Base-by-base conservation (phyloP, 2,888 invertebrate genomes). In the Drosophila pegasa region DNA sequence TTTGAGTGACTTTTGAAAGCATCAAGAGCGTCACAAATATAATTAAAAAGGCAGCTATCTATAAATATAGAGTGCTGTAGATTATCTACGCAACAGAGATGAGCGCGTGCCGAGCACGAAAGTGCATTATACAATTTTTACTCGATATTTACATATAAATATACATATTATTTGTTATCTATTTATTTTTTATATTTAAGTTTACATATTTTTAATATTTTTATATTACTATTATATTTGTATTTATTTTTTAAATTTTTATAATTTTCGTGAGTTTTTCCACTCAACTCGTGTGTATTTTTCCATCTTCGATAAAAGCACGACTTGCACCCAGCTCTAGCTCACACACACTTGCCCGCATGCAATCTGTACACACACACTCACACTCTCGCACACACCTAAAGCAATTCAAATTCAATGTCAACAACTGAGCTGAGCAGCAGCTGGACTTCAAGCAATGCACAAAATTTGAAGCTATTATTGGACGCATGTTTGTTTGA, bases 1-100 rank as follows among this genome's bases (percentile, higher is more conserved):
- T 84, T 83, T 78, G 79, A 76, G 68, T 64, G 67, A 47, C 71
- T 68, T 71, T 67, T 59, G 38, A 76, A 72, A 73, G 54, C 72
- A 68, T 68, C 72, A 75, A 63, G 57, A 72, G 68, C 76, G 68
- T 72, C 72, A 75, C 65, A 77, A 73, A 65, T 73, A 62, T 63
- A 68, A 63, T 61, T 77, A 74, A 70, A 59, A 62, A 66, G 37
- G 38, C 52, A 63, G 16, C 25, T 27, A 70, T 56, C 52, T 60
- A 50, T 54, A 45, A 54, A 62, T 60, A 71, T 38, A 56, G 47
- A 29, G n/a, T 31, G 22, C n/a, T 25, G 22, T 37, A 16, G 16
- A 48, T 5, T 50, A 41, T 27, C 10, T 40, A 14, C 14, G 52
- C 25, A 47, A 20, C 18, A 38, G 52, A 38, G 52, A 18, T 38